These are phyloP conservation scores for Proteles cristata DNA, from an alignment of 2,113 vertebrate genomes.

Conservation along the genomic window DNA sequence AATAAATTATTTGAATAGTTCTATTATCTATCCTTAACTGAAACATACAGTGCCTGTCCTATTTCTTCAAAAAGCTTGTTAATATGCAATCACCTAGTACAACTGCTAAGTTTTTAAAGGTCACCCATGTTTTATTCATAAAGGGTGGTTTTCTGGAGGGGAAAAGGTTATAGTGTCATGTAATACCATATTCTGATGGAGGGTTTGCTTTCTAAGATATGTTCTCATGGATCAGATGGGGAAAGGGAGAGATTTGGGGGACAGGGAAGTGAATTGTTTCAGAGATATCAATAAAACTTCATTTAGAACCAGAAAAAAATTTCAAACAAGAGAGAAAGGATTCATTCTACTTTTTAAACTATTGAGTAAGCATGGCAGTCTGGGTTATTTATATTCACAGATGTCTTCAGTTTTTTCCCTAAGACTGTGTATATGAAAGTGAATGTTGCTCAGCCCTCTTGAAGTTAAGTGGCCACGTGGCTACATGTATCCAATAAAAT, in stretches of 20 bases:
- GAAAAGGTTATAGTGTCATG: slow-evolving; percentile 91
- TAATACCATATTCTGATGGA: slow-evolving; percentile 91
- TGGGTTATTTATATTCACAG: not conserved
- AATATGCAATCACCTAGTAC: slow-evolving; percentile 93
- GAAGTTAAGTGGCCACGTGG: not conserved
- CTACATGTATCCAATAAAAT: not conserved
- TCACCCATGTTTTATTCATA: slow-evolving; percentile 93
- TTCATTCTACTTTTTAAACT: not conserved
- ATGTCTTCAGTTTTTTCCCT: not conserved
- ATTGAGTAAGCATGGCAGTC: not conserved
- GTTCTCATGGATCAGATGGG: slow-evolving; percentile 80
- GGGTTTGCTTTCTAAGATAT: slow-evolving; percentile 84
- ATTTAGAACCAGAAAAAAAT: slow-evolving; percentile 57
- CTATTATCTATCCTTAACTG: slow-evolving; percentile 90
- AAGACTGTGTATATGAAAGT: not conserved
- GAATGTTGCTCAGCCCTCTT: not conserved
- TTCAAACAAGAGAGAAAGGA: not conserved
- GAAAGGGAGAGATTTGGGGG: slow-evolving; percentile 70
- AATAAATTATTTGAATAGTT: slow-evolving; percentile 90
- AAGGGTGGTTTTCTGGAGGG: slow-evolving; percentile 91
- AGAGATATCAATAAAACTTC: slow-evolving; percentile 39
- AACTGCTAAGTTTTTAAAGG: slow-evolving; percentile 93
- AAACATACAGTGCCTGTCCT: slow-evolving; percentile 89
- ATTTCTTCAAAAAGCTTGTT: slow-evolving; percentile 92
- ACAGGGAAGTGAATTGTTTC: slow-evolving; percentile 52